Evolutionary conservation across 2,888 invertebrate species (phyloP).

Genomic region (Alloscopus bannaensis): DNA sequence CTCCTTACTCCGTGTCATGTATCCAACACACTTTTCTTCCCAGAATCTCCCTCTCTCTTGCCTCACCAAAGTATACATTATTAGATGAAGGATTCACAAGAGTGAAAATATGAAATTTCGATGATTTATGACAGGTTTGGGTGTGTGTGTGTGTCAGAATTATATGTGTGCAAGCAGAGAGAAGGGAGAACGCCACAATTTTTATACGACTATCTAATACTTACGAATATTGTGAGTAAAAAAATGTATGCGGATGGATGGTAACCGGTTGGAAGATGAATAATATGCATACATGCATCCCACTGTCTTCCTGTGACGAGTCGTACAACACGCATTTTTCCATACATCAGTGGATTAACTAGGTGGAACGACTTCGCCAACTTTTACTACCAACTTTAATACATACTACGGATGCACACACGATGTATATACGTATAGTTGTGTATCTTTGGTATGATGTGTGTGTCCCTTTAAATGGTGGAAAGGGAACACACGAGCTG

Average conservation of each 20-base stretch:
- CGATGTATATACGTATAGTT: too few species aligned
- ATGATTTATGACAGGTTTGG: conserved; percentile 63
- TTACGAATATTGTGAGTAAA: background rate
- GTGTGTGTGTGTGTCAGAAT: conserved; percentile 37
- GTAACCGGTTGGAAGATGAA: conserved; percentile 18
- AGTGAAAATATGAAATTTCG: conserved; percentile 58
- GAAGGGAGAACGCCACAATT: background rate
- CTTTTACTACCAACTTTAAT: too few species aligned
- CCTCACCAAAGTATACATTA: conserved; percentile 43
- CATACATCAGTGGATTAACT: conserved; percentile 21
- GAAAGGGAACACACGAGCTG: background rate
- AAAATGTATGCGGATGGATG: background rate
- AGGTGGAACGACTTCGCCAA: conserved; percentile 6
- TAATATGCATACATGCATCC: conserved; percentile 26
- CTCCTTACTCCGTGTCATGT: background rate
- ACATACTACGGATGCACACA: too few species aligned
- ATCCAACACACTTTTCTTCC: background rate
- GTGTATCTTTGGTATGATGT: too few species aligned
- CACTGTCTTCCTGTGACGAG: background rate
- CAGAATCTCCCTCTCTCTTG: background rate
- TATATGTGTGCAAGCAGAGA: too few species aligned
- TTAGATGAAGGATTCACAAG: conserved; percentile 46
- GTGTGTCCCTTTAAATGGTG: too few species aligned
- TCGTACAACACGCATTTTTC: conserved; percentile 19
- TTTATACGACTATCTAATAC: background rate